phyloP scores from a whole-genome alignment of 2,888 invertebrate species.

The Chymomyza caudatula region DNA sequence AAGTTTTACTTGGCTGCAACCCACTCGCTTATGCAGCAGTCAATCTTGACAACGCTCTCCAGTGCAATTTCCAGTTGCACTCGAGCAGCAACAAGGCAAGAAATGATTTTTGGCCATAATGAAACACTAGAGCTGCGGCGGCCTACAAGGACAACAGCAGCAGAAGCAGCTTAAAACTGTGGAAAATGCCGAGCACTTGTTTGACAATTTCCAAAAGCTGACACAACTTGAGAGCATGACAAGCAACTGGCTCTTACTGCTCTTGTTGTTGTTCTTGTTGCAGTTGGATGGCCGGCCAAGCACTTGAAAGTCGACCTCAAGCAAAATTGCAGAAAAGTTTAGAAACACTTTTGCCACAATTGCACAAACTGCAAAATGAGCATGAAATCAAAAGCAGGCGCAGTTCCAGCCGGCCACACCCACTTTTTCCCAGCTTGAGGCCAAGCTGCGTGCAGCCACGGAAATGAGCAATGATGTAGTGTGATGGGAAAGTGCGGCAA shows the following conservation, averaged over 20 bases:
- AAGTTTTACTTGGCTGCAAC: slow-evolving; percentile 47
- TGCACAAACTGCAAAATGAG: slow-evolving; percentile 49
- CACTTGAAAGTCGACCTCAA: slow-evolving; percentile 35
- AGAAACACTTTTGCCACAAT: slow-evolving; percentile 48
- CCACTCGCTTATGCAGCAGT: slow-evolving; percentile 36
- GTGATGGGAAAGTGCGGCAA: slow-evolving; percentile 37
- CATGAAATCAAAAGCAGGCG: slow-evolving; percentile 11
- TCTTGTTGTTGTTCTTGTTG: not conserved
- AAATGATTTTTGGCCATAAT: not conserved
- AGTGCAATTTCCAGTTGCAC: slow-evolving; percentile 37
- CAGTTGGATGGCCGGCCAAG: slow-evolving; percentile 1
- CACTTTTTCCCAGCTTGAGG: not conserved
- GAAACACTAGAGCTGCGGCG: not conserved
- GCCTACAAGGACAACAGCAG: slow-evolving; percentile 13
- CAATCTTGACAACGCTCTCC: slow-evolving; percentile 36
- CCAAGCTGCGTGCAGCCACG: not conserved
- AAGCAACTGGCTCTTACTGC: not conserved
- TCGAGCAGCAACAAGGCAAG: not conserved
- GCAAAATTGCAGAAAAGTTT: slow-evolving; percentile 42
- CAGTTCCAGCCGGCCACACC: no score
- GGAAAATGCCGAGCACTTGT: slow-evolving; percentile 35
- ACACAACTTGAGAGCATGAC: slow-evolving; percentile 11
- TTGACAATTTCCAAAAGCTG: slow-evolving; percentile 49
- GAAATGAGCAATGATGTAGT: slow-evolving; percentile 41
- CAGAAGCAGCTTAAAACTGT: not conserved